Evolutionary conservation across 2,888 invertebrate species (phyloP), one percentile per base, ranked within the genome.

Genomic region (Hydraecia micacea): DNA sequence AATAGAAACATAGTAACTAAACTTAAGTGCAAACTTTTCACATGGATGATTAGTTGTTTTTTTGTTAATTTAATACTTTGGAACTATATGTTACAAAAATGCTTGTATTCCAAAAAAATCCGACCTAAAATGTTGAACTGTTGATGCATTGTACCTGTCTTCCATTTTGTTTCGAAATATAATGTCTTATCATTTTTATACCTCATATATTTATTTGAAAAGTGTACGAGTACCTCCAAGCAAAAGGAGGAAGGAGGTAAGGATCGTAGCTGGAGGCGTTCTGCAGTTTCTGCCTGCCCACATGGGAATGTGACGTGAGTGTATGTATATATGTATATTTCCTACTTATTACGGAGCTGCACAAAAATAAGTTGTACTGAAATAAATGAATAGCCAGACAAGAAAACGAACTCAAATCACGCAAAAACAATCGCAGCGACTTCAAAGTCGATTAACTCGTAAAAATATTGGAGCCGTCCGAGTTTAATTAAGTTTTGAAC

Each of bases 401-500:
- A 80, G 66, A 55, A 80, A 81, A 62, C 66, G 67, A 71, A 42
- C 69, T 67, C 55, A 69, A 77, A 73, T 73, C 69, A 60, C 63
- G 52, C 58, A 65, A 58, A 79, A 79, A 79, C 39, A 75, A 79
- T 42, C 28, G 63, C 69, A 73, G 15, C 28, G 52, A 71, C 76
- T 81, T 75, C 65, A 76, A 76, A 80, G 74, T 81, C 77, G 60
- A 84, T 84, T 77, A 81, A 84, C 65, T 74, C 52, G 65, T 72
- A 73, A 83, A 75, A 74, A 80, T 77, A 76, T 83, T 72, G 72
- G 62, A 79, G 63, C 52, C 68, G 60, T 63, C 52, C 72, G 78
- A 73, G 77, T 77, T 81, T 76, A 86, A 86, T 80, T 81, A 86
- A 86, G 78, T 86, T 84, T 70, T 66, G 75, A 84, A 79, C 73